Percentiles rank a stretch among this genome's conserved stretches.
Evolutionary conservation across 2,113 vertebrate species (phyloP).

Genomic region (Labeo catla): DNA sequence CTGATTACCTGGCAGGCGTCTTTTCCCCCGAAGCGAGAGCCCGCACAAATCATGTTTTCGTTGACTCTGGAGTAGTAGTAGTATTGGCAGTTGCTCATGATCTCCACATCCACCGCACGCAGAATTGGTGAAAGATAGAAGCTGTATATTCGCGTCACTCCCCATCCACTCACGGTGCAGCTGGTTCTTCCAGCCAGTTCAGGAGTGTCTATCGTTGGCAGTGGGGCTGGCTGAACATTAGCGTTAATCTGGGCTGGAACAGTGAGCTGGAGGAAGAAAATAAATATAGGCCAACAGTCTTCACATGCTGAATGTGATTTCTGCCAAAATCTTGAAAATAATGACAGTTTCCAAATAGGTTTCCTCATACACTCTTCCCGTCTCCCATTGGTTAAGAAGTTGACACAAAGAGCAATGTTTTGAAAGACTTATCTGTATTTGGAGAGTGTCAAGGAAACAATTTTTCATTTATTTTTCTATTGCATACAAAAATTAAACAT

Average conservation of each 20-base stretch:
- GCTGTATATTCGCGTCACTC: conserved; percentile 68
- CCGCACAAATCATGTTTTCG: conserved; percentile 77
- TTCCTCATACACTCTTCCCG: background rate
- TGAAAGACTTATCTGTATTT: background rate
- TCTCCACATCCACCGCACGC: conserved; percentile 70
- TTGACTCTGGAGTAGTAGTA: conserved; percentile 70
- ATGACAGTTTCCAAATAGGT: background rate
- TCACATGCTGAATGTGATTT: background rate
- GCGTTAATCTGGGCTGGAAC: conserved; percentile 65
- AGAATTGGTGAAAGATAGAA: conserved; percentile 68
- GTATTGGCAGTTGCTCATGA: conserved; percentile 55
- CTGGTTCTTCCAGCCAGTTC: background rate
- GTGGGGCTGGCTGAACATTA: conserved; percentile 60
- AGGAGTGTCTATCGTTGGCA: conserved; percentile 40
- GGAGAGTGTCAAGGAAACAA: background rate
- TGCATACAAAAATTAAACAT: too few species aligned
- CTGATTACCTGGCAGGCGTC: conserved; percentile 78
- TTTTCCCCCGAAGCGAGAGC: conserved; percentile 71
- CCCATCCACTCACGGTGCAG: conserved; percentile 80
- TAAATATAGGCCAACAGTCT: background rate
- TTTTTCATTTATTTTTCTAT: too few species aligned
- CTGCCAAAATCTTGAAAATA: background rate
- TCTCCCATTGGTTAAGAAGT: background rate
- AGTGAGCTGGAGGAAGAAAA: conserved; percentile 69
- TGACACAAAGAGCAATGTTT: background rate